Evolutionary conservation across 2,888 invertebrate genomes (phyloP), one percentile per base, ranked within the genome.

Genomic region (Gryllus longicercus): DNA sequence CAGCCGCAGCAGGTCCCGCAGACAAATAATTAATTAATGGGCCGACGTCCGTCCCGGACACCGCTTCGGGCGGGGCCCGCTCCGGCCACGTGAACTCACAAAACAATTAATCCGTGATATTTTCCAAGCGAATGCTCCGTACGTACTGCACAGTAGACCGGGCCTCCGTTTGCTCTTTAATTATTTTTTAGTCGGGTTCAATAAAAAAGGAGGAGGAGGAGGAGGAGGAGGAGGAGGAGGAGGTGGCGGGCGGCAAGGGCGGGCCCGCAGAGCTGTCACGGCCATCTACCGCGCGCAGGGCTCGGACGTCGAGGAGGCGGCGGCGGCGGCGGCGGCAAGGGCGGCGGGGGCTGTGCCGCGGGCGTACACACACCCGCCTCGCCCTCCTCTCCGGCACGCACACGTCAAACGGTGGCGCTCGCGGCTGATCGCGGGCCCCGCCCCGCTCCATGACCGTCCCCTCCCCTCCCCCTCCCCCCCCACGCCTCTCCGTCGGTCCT

Each of bases 21-120:
- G 63, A 63, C 63, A 63, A 63, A 63, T 63, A 63, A 63, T 63
- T 63, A 63, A 63, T 63, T 63, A 63, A 63, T 63, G 63, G 63
- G 63, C 63, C 63, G n/a, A 8, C 63, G 63, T 14, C 63, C 63
- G 63, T 63, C 63, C 63, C 63, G 63, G 63, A 63, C 63, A 63
- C 63, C 63, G 63, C 63, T 8, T 14, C 63, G 14, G 63, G n/a
- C 10, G 63, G 63, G 16, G 63, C 63, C 63, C 63, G n/a, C 63
- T 14, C 63, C 63, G 63, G n/a, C 63, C 63, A 63, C 63, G 63
- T 63, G 63, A 63, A 63, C 63, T 63, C 63, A 63, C 63, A 63
- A 63, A 63, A 63, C 63, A 63, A 63, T 63, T 63, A 63, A 63
- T 63, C 63, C 63, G 63, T 63, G 63, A 63, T 63, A 63, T 63